Percentiles rank a stretch among this genome's conserved stretches.
These are phyloP conservation scores for Hermaeophaga mercurialis DNA, from an alignment of 2,888 invertebrate genomes.

Conservation along the genomic window DNA sequence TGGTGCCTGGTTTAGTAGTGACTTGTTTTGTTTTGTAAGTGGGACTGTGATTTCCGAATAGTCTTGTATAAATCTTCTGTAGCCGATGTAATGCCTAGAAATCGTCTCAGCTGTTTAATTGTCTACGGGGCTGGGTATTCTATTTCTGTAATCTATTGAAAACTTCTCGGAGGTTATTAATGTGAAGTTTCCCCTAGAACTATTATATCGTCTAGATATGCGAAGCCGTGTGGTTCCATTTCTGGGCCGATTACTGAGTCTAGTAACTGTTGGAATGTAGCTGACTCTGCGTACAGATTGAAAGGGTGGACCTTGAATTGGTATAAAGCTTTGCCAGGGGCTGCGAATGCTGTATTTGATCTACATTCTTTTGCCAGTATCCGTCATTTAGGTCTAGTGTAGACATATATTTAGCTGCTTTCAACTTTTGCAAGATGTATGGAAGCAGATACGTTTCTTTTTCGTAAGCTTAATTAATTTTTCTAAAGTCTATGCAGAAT, in stretches of 20 bases:
- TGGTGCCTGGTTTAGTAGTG: conserved; percentile 3
- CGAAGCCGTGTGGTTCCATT: background rate
- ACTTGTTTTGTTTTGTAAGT: conserved; percentile 12
- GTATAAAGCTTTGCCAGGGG: conserved; percentile 28
- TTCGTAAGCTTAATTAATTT: background rate
- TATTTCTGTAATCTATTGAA: background rate
- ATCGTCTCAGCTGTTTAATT: conserved; percentile 11
- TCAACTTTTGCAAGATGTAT: conserved; percentile 41
- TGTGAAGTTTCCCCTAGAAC: background rate
- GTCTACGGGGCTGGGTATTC: conserved; percentile 3
- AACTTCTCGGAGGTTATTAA: background rate
- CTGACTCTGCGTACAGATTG: conserved; percentile 32
- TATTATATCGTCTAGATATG: conserved; percentile 3
- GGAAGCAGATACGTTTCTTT: conserved; percentile 42
- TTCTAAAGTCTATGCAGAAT: background rate
- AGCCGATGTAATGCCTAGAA: conserved; percentile 20
- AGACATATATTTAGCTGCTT: conserved; percentile 38
- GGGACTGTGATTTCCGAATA: conserved; percentile 13
- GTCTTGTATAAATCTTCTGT: conserved; percentile 21
- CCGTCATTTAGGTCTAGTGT: conserved; percentile 34
- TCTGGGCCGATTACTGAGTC: conserved; percentile 1
- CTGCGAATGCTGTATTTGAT: conserved; percentile 43
- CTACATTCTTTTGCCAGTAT: conserved; percentile 44
- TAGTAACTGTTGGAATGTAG: background rate
- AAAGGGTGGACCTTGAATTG: conserved; percentile 47